Evolutionary conservation across 2,888 invertebrate genomes (phyloP).

Genomic region (Cenopis cana): DNA sequence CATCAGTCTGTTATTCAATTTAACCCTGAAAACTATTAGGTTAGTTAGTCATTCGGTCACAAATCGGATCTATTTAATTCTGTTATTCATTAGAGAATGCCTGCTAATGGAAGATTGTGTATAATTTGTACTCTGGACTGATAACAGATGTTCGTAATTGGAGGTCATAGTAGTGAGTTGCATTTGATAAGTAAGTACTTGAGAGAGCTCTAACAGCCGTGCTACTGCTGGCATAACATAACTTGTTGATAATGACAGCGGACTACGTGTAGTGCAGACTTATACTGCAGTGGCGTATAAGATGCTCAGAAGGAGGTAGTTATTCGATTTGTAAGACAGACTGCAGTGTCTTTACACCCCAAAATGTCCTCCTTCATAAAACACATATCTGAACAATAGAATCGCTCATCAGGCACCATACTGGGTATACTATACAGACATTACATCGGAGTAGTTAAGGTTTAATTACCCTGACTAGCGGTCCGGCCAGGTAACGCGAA

Average conservation of each 20-base stretch:
- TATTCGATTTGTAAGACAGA: too few relatives aligned
- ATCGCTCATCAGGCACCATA: too few relatives aligned
- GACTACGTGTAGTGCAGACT: too few relatives aligned
- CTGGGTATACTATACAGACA: too few relatives aligned
- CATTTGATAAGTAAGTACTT: not conserved
- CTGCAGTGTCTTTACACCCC: too few relatives aligned
- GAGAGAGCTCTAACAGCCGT: not conserved
- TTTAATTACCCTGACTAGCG: constrained; percentile 9
- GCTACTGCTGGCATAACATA: not conserved
- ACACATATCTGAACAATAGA: too few relatives aligned
- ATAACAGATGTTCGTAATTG: not conserved
- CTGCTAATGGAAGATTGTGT: not conserved
- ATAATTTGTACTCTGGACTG: not conserved
- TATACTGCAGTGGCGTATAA: too few relatives aligned
- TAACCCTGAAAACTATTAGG: not conserved
- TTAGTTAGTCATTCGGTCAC: not conserved
- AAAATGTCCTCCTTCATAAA: too few relatives aligned
- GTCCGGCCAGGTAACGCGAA: not conserved
- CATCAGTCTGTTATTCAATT: constrained; percentile 1
- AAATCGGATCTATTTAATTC: not conserved
- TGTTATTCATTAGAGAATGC: not conserved
- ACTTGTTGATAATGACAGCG: too few relatives aligned
- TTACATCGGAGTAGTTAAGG: too few relatives aligned
- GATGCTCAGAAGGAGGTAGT: too few relatives aligned
- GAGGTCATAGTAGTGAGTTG: not conserved